Percentiles rank a stretch among this genome's conserved stretches.
Evolutionary conservation across 2,797 vertebrate genomes (phyloP).

Genomic region (Oryzias sinensis): DNA sequence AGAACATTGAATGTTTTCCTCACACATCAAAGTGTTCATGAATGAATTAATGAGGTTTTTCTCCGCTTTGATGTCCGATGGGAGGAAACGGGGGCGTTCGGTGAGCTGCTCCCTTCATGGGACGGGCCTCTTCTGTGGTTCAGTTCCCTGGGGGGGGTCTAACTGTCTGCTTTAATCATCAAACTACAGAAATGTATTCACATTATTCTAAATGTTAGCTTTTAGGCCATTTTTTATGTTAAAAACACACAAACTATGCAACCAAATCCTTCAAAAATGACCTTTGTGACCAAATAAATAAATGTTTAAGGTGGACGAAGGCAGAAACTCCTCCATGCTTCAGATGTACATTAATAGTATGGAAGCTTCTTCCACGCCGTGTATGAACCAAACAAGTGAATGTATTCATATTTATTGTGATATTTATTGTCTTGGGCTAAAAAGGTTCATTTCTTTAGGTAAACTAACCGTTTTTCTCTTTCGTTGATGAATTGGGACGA

Average conservation of each 20-base stretch:
- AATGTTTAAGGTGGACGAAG: constrained; percentile 25
- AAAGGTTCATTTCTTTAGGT: constrained; percentile 24
- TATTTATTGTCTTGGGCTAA: constrained; percentile 59
- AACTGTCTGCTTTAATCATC: not conserved
- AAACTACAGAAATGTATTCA: constrained; percentile 15
- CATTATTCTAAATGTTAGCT: not conserved
- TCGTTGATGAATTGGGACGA: constrained; percentile 5
- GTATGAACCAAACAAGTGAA: constrained; percentile 57
- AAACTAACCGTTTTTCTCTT: constrained; percentile 10
- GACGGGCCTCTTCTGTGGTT: too few relatives aligned
- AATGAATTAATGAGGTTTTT: too few relatives aligned
- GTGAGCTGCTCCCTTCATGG: too few relatives aligned
- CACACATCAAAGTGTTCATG: too few relatives aligned
- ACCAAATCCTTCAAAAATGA: constrained; percentile 6
- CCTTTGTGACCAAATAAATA: constrained; percentile 11
- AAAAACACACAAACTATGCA: constrained; percentile 15
- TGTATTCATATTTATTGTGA: constrained; percentile 62
- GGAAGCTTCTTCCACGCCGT: constrained; percentile 13
- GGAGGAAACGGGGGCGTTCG: too few relatives aligned
- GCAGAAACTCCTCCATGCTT: not conserved
- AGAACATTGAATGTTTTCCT: too few relatives aligned
- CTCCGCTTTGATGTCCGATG: too few relatives aligned
- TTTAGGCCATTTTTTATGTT: not conserved
- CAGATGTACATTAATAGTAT: constrained; percentile 1
- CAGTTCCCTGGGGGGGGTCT: too few relatives aligned